Evolutionary conservation across 2,113 vertebrate genomes (phyloP).

Genomic region (Phyllostomus discolor): DNA sequence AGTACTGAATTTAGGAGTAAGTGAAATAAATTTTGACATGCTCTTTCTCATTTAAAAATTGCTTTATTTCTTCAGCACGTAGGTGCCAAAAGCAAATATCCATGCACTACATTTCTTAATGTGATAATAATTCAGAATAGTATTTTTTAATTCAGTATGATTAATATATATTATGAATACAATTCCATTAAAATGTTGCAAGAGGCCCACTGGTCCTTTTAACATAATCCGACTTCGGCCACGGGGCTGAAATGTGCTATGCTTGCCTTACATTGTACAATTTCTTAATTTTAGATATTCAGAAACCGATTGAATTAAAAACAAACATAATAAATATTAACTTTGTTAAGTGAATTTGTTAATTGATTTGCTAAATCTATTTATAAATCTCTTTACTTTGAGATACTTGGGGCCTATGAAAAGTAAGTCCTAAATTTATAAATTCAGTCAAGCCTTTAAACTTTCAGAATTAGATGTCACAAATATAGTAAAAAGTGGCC

Average conservation of each 20-base stretch:
- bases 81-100: not conserved
- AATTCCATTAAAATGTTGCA: not conserved
- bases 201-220: not conserved
- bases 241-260: not conserved
- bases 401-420: not conserved
- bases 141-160: not conserved
- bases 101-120: not conserved
- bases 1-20: constrained; percentile 2
- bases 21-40: not conserved
- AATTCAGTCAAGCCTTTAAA: not conserved
- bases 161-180: not conserved
- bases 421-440: not conserved
- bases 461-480: not conserved
- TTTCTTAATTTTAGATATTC: constrained; percentile 20
- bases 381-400: not conserved
- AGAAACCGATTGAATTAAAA: not conserved
- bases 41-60: not conserved
- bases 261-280: not conserved
- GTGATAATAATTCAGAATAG: not conserved
- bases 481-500: not conserved
- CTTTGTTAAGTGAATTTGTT: not conserved
- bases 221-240: not conserved
- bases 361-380: not conserved
- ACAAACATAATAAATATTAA: not conserved
- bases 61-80: not conserved